phyloP scores from a whole-genome alignment of 1,140 invertebrate genomes.

The Eueides isabella region DNA sequence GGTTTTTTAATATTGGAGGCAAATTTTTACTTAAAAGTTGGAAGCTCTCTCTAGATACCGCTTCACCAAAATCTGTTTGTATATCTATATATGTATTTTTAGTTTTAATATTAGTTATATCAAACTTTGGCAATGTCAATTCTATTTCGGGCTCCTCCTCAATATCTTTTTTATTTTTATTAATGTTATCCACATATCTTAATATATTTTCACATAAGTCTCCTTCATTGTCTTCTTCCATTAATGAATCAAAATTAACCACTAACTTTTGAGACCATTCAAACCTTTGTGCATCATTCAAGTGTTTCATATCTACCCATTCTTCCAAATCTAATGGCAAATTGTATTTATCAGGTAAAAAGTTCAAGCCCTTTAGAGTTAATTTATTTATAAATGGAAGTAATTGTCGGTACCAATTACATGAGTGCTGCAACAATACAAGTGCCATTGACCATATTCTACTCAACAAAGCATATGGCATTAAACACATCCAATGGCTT shows the following conservation, averaged over 20 bases:
- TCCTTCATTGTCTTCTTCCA: slow-evolving; percentile 54
- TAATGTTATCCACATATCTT: slow-evolving; percentile 63
- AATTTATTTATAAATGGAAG: slow-evolving; percentile 70
- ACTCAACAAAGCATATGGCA: slow-evolving; percentile 82
- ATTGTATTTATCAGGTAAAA: slow-evolving; percentile 76
- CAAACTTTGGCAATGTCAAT: slow-evolving; percentile 26
- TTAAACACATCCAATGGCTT: slow-evolving; percentile 81
- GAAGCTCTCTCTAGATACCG: slow-evolving; percentile 51
- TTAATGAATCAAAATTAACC: slow-evolving; percentile 45
- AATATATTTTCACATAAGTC: slow-evolving; percentile 62
- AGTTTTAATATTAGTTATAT: slow-evolving; percentile 23
- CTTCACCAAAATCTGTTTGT: slow-evolving; percentile 41
- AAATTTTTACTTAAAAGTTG: slow-evolving; percentile 35
- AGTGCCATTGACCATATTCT: slow-evolving; percentile 83
- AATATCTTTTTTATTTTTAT: slow-evolving; percentile 42
- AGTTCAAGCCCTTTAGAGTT: slow-evolving; percentile 74
- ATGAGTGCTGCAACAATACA: slow-evolving; percentile 77
- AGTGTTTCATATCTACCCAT: slow-evolving; percentile 81
- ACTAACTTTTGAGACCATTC: slow-evolving; percentile 61
- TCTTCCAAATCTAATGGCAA: slow-evolving; percentile 77
- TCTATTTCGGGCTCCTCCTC: slow-evolving; percentile 33
- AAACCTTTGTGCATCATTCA: slow-evolving; percentile 67
- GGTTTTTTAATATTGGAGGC: slow-evolving; percentile 17
- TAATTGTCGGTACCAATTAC: slow-evolving; percentile 81
- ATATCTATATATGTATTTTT: background rate